phyloP scores from a whole-genome alignment of 2,888 invertebrate species.

The Trichopoda pennipes region DNA sequence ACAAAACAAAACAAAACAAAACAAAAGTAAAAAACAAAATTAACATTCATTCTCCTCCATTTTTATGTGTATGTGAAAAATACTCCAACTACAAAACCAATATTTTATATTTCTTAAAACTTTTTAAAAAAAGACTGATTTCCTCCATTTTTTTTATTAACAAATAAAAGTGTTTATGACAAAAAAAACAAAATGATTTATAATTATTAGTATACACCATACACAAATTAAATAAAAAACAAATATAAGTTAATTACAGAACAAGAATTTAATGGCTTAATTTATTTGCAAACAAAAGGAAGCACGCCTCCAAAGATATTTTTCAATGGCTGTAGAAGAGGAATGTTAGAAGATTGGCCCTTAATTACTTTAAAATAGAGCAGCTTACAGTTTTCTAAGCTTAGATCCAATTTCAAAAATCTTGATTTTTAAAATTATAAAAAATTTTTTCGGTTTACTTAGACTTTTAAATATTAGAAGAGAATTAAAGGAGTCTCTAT shows the following conservation, averaged over 20 bases:
- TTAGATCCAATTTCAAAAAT: too few relatives aligned
- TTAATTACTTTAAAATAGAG: too few relatives aligned
- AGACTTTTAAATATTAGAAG: too few relatives aligned
- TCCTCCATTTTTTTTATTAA: slow-evolving; percentile 74
- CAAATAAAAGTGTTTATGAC: slow-evolving; percentile 69
- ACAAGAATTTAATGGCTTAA: background rate
- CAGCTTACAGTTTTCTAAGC: too few relatives aligned
- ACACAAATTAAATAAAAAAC: slow-evolving; percentile 51
- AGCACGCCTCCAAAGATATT: too few relatives aligned
- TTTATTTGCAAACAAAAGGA: background rate
- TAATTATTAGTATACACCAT: slow-evolving; percentile 69
- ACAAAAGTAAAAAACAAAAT: background rate
- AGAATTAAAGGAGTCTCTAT: too few relatives aligned
- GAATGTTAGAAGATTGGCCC: too few relatives aligned
- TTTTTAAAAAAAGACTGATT: slow-evolving; percentile 79
- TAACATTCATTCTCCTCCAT: background rate
- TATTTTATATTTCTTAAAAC: slow-evolving; percentile 45
- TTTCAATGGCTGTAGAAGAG: too few relatives aligned
- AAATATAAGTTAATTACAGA: slow-evolving; percentile 22
- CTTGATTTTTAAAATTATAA: too few relatives aligned
- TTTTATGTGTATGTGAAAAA: slow-evolving; percentile 10
- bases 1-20: background rate
- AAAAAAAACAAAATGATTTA: slow-evolving; percentile 66
- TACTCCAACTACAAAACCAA: slow-evolving; percentile 22
- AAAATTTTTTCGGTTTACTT: too few relatives aligned